Percentiles rank a stretch among this genome's conserved stretches.
Evolutionary conservation across 2,888 invertebrate genomes (phyloP).

Genomic region (Drosophila flavopinicola): DNA sequence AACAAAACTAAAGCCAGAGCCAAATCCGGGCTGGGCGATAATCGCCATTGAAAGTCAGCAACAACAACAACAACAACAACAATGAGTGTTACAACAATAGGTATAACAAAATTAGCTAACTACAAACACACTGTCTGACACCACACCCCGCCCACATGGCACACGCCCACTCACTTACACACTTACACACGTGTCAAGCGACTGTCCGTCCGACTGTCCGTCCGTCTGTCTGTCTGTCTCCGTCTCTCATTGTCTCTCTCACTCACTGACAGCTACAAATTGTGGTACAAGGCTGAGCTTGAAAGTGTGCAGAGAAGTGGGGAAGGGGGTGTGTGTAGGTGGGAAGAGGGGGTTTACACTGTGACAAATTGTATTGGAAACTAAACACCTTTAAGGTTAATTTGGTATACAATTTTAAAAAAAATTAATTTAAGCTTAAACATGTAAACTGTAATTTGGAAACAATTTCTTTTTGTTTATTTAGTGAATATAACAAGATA

Average conservation of each 20-base stretch:
- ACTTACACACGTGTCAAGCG: slow-evolving; percentile 66
- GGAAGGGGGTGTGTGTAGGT: not conserved
- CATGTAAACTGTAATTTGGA: too few relatives aligned
- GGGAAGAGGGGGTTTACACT: slow-evolving; percentile 10
- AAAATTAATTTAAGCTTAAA: too few relatives aligned
- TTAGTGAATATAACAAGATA: too few relatives aligned
- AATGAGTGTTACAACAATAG: slow-evolving; percentile 16
- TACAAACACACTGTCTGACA: slow-evolving; percentile 58
- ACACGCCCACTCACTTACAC: slow-evolving; percentile 59
- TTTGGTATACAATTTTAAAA: too few relatives aligned
- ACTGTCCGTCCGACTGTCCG: slow-evolving; percentile 30
- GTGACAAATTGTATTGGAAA: not conserved
- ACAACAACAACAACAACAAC: slow-evolving; percentile 3
- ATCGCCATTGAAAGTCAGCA: slow-evolving; percentile 63
- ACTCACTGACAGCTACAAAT: slow-evolving; percentile 79
- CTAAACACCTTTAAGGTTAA: not conserved
- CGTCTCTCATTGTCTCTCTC: not conserved
- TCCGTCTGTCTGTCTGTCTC: not conserved
- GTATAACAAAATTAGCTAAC: slow-evolving; percentile 55
- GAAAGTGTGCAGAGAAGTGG: slow-evolving; percentile 14
- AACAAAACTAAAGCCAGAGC: slow-evolving; percentile 4
- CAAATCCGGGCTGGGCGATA: slow-evolving; percentile 61
- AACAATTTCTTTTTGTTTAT: too few relatives aligned
- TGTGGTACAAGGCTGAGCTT: slow-evolving; percentile 66
- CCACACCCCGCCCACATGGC: slow-evolving; percentile 33